A percentile compares a stretch with the other conserved stretches of the same genome.
Evolutionary conservation across 2,113 vertebrate species (phyloP).

Genomic region (Clupea harengus): DNA sequence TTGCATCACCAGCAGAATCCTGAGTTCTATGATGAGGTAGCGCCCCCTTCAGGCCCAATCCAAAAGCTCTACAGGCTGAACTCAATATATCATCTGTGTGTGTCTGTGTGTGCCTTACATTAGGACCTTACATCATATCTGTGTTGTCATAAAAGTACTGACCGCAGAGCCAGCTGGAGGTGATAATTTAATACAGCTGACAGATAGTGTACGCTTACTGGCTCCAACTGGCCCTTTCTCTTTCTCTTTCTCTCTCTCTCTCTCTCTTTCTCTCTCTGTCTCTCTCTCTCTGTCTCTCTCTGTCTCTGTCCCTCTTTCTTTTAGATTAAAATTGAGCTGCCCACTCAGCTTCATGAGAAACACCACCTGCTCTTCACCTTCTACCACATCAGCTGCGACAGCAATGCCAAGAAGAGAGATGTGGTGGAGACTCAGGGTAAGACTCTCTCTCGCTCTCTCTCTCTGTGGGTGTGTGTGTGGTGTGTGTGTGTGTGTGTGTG

Average conservation of each 20-base stretch:
- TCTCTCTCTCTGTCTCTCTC: neutral
- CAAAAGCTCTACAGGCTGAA: neutral
- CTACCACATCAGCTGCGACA: conserved; percentile 95
- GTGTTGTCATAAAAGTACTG: neutral
- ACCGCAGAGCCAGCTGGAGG: neutral
- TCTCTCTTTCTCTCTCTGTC: neutral
- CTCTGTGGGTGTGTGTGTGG: no score
- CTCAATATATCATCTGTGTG: neutral
- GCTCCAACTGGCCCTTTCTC: neutral
- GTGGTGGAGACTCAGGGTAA: conserved; percentile 87
- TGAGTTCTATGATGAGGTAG: conserved; percentile 96
- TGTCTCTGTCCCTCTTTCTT: conserved; percentile 15
- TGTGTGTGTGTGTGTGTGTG: conserved; percentile 13
- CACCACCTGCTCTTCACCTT: conserved; percentile 97
- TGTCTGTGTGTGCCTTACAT: neutral
- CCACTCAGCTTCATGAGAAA: conserved; percentile 90
- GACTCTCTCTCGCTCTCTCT: no score
- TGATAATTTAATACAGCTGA: neutral
- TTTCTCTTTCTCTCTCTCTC: neutral
- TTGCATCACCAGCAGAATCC: conserved; percentile 97
- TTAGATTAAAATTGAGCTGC: conserved; percentile 94
- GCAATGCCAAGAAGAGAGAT: conserved; percentile 94
- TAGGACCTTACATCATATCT: neutral
- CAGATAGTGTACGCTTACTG: neutral
- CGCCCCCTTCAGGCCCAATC: neutral